Evolutionary conservation across 2,113 vertebrate species (phyloP).

Genomic region (Spea multiplicata): DNA sequence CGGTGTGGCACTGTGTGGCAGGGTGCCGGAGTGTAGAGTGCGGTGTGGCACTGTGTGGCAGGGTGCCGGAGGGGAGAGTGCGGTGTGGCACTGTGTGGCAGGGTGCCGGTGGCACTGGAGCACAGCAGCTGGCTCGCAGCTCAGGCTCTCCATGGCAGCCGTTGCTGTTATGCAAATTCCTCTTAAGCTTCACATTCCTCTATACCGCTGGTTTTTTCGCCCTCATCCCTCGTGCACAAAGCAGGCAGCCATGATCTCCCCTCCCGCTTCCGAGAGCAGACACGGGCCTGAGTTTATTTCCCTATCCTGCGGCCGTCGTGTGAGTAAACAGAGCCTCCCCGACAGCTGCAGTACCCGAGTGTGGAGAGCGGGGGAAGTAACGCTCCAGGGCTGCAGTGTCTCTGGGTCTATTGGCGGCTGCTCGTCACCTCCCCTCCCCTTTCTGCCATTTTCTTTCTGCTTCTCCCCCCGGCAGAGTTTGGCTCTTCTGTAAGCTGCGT

Average conservation of each 20-base stretch:
- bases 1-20: not conserved
- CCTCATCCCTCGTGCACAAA: constrained; percentile 7
- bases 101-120: constrained; percentile 25
- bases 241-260: constrained; percentile 15
- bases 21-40: not conserved
- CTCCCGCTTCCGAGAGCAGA: constrained; percentile 27
- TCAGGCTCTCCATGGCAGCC: constrained; percentile 50
- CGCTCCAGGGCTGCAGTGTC: not conserved
- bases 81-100: not conserved
- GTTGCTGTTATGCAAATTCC: constrained; percentile 50
- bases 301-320: constrained; percentile 2
- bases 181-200: constrained; percentile 47
- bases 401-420: not conserved
- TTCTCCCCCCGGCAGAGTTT: constrained; percentile 3
- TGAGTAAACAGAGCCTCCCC: not conserved
- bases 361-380: too few species aligned
- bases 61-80: not conserved
- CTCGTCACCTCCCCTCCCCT: not conserved
- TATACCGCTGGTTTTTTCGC: constrained; percentile 24
- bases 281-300: constrained; percentile 11
- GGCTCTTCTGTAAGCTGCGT: not conserved
- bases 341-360: not conserved
- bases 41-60: not conserved
- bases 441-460: constrained; percentile 33
- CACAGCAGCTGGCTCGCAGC: constrained; percentile 41